Conservation (phyloP, 2,888 invertebrate species). For the Hemaris fuciformis region DNA sequence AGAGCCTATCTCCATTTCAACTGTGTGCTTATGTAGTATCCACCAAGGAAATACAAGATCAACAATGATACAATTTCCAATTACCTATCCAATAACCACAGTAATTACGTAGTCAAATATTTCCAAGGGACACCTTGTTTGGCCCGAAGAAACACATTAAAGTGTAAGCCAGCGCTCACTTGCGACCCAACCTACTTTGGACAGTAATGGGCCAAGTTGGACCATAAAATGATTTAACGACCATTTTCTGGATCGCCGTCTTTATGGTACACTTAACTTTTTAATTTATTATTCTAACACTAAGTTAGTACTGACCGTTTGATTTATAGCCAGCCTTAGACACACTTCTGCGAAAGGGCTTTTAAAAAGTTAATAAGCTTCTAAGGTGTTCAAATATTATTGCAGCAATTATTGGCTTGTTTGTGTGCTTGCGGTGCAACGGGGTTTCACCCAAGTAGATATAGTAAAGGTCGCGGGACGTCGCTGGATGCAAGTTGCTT, state of each 20-base stretch:
- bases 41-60: constrained; percentile 2
- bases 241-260: constrained; percentile 39
- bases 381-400: not conserved
- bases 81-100: constrained; percentile 6
- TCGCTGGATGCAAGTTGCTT: no score
- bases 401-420: not conserved
- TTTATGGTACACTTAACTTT: constrained; percentile 59
- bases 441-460: no score
- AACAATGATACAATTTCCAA: not conserved
- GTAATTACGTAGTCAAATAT: not conserved
- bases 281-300: constrained; percentile 46
- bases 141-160: constrained; percentile 12
- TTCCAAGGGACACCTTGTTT: constrained; percentile 4
- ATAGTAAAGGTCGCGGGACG: no score
- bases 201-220: constrained; percentile 51
- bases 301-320: not conserved
- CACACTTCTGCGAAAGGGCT: not conserved
- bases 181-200: not conserved
- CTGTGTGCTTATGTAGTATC: no score
- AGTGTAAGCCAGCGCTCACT: not conserved
- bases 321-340: not conserved
- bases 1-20: no score
- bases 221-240: constrained; percentile 59
- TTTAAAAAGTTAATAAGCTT: not conserved
- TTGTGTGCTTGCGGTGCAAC: no score